These are phyloP conservation scores for Phoeniculus purpureus DNA, from an alignment of 2,797 vertebrate genomes.

Conservation along the genomic window DNA sequence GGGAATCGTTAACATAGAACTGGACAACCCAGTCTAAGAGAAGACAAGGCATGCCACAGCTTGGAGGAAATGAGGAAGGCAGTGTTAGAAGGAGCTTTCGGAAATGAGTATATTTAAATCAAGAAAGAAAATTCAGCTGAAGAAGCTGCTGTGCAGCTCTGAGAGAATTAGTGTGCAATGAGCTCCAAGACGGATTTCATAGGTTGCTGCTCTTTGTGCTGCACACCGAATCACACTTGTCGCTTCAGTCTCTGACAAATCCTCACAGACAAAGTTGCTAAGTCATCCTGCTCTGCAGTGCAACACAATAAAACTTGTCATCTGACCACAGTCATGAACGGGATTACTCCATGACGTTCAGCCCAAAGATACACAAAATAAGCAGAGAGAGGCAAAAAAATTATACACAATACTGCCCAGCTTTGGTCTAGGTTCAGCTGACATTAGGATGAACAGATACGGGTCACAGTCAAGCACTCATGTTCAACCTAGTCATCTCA, in stretches of 20 bases:
- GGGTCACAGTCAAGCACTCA: neutral
- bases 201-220: neutral
- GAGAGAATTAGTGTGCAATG: neutral
- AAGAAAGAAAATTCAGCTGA: neutral
- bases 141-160: neutral
- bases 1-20: neutral
- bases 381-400: neutral
- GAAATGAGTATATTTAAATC: neutral
- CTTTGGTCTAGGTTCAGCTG: neutral
- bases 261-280: conserved; percentile 30
- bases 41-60: neutral
- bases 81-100: neutral
- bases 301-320: conserved; percentile 36
- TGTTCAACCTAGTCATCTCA: neutral
- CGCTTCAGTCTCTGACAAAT: conserved; percentile 43
- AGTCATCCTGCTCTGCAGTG: conserved; percentile 33
- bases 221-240: neutral
- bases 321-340: neutral
- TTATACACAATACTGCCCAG: neutral
- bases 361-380: neutral
- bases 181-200: neutral
- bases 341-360: neutral
- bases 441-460: neutral
- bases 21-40: neutral
- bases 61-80: neutral